These are phyloP conservation scores for Poicephalus meyeri DNA, from an alignment of 2,113 vertebrate species.

Conservation along the genomic window DNA sequence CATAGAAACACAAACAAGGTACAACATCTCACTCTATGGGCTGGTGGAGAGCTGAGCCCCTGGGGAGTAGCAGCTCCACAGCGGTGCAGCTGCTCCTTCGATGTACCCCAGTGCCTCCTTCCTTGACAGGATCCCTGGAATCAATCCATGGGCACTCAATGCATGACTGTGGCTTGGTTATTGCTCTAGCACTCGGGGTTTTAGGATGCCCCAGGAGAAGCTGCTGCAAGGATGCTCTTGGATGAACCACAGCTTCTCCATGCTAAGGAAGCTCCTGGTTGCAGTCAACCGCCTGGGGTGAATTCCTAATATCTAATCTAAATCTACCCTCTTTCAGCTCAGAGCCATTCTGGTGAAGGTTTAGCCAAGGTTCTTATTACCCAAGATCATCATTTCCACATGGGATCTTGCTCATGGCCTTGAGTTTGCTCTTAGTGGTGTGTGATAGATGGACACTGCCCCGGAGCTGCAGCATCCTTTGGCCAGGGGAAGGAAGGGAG, in stretches of 20 bases:
- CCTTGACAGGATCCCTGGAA: background rate
- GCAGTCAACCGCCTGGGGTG: background rate
- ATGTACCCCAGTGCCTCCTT: background rate
- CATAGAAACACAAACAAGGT: conserved; percentile 67
- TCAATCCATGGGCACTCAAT: background rate
- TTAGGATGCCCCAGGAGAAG: background rate
- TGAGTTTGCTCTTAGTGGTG: fast-evolving
- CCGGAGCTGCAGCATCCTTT: background rate
- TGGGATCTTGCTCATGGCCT: background rate
- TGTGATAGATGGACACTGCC: fast-evolving
- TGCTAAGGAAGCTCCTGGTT: background rate
- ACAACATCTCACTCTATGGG: background rate
- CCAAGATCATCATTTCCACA: fast-evolving
- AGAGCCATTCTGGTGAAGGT: background rate
- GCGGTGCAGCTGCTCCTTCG: background rate
- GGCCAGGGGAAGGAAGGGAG: background rate
- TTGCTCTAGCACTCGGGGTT: background rate
- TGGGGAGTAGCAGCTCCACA: background rate
- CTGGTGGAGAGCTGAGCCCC: background rate
- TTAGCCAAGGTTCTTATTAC: background rate
- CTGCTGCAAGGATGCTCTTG: background rate
- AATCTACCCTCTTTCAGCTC: background rate
- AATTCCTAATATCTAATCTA: background rate
- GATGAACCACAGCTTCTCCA: fast-evolving
- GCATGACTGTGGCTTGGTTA: fast-evolving